phyloP scores from a whole-genome alignment of 2,113 vertebrate genomes.

The Raja brachyura region DNA sequence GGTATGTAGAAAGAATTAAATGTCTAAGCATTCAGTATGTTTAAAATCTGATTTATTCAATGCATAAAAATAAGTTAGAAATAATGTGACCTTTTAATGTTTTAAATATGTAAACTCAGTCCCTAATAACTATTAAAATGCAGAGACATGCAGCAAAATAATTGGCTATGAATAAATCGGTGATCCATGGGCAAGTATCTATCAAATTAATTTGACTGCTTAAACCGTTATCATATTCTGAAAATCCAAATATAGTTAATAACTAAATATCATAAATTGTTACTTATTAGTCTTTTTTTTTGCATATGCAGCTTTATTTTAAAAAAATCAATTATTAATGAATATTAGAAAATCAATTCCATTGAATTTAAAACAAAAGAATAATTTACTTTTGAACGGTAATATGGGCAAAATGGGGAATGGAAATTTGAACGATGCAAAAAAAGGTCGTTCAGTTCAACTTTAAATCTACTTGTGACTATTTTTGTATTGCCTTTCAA shows the following conservation, averaged over 20 bases:
- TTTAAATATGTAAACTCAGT: neutral
- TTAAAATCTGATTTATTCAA: neutral
- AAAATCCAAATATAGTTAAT: neutral
- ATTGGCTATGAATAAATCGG: neutral
- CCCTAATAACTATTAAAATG: neutral
- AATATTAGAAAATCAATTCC: neutral
- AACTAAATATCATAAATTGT: neutral
- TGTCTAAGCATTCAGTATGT: neutral
- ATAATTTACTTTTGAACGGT: neutral
- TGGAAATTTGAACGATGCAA: neutral
- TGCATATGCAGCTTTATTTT: neutral
- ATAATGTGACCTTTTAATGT: neutral
- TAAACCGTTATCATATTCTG: neutral
- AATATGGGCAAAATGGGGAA: neutral
- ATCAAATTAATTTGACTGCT: neutral
- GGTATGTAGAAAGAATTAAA: conserved; percentile 55
- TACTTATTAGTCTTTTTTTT: neutral
- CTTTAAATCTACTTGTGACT: neutral
- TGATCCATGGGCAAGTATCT: neutral
- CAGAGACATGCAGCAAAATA: neutral
- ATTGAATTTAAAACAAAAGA: neutral
- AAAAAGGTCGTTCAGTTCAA: neutral
- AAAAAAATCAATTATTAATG: neutral
- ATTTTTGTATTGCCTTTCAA: neutral
- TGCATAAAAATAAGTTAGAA: neutral